Evolutionary conservation across 2,797 vertebrate genomes (phyloP), one percentile per base, ranked within the genome.

Genomic region (Sebastes oblongus): DNA sequence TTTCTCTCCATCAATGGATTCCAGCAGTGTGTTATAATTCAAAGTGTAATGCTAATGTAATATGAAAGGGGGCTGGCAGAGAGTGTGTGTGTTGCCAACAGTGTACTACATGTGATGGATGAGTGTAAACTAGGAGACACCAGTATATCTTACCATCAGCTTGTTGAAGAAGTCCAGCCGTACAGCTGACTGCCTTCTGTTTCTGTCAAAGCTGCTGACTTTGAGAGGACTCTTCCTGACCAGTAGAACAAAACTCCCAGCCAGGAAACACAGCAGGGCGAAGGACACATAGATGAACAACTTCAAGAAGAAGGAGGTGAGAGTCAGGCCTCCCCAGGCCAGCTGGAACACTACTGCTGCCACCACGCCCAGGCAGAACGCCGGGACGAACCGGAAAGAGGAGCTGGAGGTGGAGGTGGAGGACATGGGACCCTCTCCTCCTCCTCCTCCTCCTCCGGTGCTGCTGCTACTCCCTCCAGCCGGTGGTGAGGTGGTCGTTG

Each of bases 261-360:
- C 90, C 86, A 96, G 85, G 68, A 96, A 95, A 80, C 96, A 96
- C 69, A 96, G 81, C 20, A 96, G 81, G 18, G 93, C 94, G 77
- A 96, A 96, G 0, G 95, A 95, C 39, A 95, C 90, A 72, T 96
- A 96, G 76, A 96, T 86, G 82, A 96, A 95, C 32, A 96, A 88
- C 92, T 95, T 96, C 46, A 96, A 84, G 86, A 96, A 91, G 87
- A 96, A 94, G 29, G 95, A 95, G 71, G 95, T 95, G 72, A 96
- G 91, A 52, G 90, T 93, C 83, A 95, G 87, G 69, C 94, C 95
- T 77, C 95, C 95, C 87, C 91, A 96, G 56, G 92, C 91, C 80
- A 95, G 89, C 90, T 96, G 95, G 24, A 95, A 93, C 60, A 91
- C 92, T 78, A 95, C 88, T 22, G 93, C 95, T 55, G 93, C 95